Percentiles rank a stretch among this genome's conserved stretches.
Evolutionary conservation across 1,140 invertebrate genomes (phyloP).

Genomic region (Drosophila nannoptera): DNA sequence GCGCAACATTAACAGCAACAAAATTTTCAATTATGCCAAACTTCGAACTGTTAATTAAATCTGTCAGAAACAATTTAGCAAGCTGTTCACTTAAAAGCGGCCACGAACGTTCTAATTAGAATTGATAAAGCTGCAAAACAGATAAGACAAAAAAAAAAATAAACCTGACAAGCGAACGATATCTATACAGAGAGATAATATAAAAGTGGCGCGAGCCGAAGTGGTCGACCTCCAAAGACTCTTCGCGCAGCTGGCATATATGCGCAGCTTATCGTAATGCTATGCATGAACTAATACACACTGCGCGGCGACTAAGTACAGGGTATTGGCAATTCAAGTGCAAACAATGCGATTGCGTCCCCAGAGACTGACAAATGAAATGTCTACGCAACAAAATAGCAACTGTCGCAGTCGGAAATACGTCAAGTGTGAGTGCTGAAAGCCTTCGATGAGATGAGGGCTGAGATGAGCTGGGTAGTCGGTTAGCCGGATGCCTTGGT

Average conservation of each 20-base stretch:
- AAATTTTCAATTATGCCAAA: constrained; percentile 65
- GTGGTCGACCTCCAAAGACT: not conserved
- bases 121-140: constrained; percentile 19
- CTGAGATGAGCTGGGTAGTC: constrained; percentile 29
- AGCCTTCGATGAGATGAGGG: constrained; percentile 53
- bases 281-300: not conserved
- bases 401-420: constrained; percentile 63
- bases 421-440: constrained; percentile 59
- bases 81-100: constrained; percentile 52
- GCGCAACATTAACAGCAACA: constrained; percentile 6
- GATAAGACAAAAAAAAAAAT: constrained; percentile 9
- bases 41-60: constrained; percentile 70
- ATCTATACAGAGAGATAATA: not conserved
- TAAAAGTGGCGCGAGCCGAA: too few relatives aligned
- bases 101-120: constrained; percentile 64
- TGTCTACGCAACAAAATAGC: constrained; percentile 61
- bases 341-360: constrained; percentile 47
- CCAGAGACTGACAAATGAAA: constrained; percentile 44
- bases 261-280: not conserved
- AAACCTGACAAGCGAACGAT: constrained; percentile 35
- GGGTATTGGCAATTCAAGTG: constrained; percentile 40
- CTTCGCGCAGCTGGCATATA: not conserved
- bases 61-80: constrained; percentile 65
- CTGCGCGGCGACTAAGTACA: not conserved
- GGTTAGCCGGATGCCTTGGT: constrained; percentile 13